phyloP scores from a whole-genome alignment of 2,888 invertebrate species.

The Ornithoptera priamus region DNA sequence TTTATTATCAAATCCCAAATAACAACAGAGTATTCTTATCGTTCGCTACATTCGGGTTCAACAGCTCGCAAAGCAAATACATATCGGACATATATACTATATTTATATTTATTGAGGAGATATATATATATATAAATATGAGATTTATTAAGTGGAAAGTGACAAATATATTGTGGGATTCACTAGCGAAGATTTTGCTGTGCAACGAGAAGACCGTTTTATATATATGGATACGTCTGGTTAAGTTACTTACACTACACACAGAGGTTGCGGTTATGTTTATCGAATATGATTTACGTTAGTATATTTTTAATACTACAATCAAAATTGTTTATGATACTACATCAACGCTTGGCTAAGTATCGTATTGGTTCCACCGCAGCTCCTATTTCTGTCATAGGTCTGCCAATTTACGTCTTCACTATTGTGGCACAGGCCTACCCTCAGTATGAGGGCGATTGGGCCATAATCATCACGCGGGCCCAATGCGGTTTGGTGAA shows the following conservation, averaged over 20 bases:
- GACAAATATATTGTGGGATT: slow-evolving; percentile 22
- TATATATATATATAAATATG: slow-evolving; percentile 3
- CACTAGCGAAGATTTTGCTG: slow-evolving; percentile 21
- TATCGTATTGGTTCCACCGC: too few relatives aligned
- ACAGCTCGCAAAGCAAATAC: slow-evolving; percentile 16
- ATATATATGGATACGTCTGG: slow-evolving; percentile 28
- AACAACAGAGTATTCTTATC: slow-evolving; percentile 12
- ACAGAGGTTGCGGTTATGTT: background rate
- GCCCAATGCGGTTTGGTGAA: too few relatives aligned
- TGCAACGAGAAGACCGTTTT: slow-evolving; percentile 20
- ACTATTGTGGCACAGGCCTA: too few relatives aligned
- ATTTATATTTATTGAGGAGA: background rate
- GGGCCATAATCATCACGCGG: too few relatives aligned
- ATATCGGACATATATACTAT: background rate
- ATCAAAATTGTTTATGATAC: too few relatives aligned
- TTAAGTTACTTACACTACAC: slow-evolving; percentile 21
- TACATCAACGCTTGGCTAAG: too few relatives aligned
- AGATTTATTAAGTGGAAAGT: slow-evolving; percentile 18
- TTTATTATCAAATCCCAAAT: slow-evolving; percentile 1
- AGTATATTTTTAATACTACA: background rate
- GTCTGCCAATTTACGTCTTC: too few relatives aligned
- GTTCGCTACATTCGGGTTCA: slow-evolving; percentile 17
- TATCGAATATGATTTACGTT: background rate
- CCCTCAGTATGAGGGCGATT: too few relatives aligned
- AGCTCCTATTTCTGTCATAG: too few relatives aligned